Percentiles rank a stretch among this genome's conserved stretches.
Conservation (phyloP, 2,888 invertebrate species). For the Phortica okadai region DNA sequence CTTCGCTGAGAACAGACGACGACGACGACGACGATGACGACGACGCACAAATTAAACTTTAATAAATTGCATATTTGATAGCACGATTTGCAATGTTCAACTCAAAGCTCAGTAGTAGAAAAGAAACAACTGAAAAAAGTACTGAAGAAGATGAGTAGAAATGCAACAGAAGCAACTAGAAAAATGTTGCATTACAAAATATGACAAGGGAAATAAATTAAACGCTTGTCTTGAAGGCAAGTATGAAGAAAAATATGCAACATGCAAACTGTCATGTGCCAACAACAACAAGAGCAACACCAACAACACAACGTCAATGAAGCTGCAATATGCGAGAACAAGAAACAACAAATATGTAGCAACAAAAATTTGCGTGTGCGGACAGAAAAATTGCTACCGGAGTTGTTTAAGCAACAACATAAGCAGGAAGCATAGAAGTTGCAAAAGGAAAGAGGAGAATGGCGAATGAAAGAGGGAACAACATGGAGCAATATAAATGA, state of each 20-base stretch:
- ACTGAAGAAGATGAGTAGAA: neutral
- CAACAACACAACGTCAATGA: conserved; percentile 37
- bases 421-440: neutral
- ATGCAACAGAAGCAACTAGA: neutral
- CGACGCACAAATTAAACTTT: conserved; percentile 5
- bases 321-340: conserved; percentile 10
- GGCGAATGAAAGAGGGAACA: neutral
- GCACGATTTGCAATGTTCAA: neutral
- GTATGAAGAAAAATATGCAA: conserved; percentile 23
- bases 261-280: conserved; percentile 32
- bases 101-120: neutral
- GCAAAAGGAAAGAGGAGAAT: too few relatives aligned
- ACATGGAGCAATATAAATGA: conserved; percentile 57
- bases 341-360: conserved; percentile 34
- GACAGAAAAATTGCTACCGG: conserved; percentile 65
- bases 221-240: conserved; percentile 41
- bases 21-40: neutral
- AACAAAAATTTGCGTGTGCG: conserved; percentile 66
- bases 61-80: conserved; percentile 5
- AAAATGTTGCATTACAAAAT: conserved; percentile 54
- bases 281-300: neutral
- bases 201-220: conserved; percentile 71
- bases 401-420: conserved; percentile 1
- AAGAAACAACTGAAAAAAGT: neutral
- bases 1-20: neutral